These are phyloP conservation scores for Notodonta dromedarius DNA, from an alignment of 2,888 invertebrate species.

Conservation along the genomic window DNA sequence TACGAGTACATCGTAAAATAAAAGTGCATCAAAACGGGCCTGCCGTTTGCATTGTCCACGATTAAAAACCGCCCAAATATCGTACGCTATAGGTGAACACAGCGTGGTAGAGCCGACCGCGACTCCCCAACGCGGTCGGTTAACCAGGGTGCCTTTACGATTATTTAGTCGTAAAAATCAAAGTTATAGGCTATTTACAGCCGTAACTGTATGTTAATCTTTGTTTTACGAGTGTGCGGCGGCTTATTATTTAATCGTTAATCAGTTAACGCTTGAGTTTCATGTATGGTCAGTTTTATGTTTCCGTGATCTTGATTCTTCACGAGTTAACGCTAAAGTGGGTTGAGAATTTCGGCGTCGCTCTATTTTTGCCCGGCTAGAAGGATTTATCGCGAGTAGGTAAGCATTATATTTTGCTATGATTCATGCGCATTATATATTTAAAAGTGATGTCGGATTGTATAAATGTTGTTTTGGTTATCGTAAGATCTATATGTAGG, in stretches of 20 bases:
- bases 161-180: constrained; percentile 86
- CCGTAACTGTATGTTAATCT: constrained; percentile 83
- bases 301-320: constrained; percentile 45
- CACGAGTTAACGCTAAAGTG: constrained; percentile 38
- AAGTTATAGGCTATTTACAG: constrained; percentile 84
- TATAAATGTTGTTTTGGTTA: constrained; percentile 28
- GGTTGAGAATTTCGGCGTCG: constrained; percentile 32
- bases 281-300: constrained; percentile 65
- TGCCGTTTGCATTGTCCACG: constrained; percentile 79
- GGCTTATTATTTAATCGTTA: constrained; percentile 82
- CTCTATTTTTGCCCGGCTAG: constrained; percentile 40
- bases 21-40: constrained; percentile 81
- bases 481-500: constrained; percentile 12
- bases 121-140: constrained; percentile 57
- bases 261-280: constrained; percentile 77
- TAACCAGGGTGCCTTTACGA: constrained; percentile 82
- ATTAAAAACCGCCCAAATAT: constrained; percentile 68
- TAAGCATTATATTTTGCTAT: constrained; percentile 17
- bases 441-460: constrained; percentile 19
- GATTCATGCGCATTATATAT: constrained; percentile 31
- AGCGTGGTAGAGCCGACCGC: constrained; percentile 29
- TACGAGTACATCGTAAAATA: constrained; percentile 81
- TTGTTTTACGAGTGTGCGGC: constrained; percentile 80
- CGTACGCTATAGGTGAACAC: constrained; percentile 40
- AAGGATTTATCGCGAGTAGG: constrained; percentile 32